These are phyloP conservation scores for Petrolisthes cinctipes DNA, from an alignment of 2,888 invertebrate genomes.

Conservation along the genomic window DNA sequence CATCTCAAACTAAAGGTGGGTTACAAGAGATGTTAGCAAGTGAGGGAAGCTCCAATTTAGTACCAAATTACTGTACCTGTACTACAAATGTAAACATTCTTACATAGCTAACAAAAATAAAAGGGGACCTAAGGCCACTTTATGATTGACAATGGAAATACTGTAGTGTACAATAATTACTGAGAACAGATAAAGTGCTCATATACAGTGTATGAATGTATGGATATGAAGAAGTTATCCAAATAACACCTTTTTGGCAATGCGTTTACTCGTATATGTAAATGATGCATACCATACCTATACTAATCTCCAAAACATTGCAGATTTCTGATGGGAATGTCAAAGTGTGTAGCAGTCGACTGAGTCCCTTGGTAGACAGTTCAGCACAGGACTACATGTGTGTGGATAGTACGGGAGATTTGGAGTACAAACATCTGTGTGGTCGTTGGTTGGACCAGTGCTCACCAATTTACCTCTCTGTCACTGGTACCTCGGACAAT, in stretches of 20 bases:
- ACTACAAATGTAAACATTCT: neutral
- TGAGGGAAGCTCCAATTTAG: no score
- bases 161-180: neutral
- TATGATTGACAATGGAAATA: neutral
- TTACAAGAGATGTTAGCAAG: neutral
- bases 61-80: neutral
- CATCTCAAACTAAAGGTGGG: constrained; percentile 46
- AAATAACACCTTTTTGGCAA: neutral
- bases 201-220: neutral
- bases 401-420: neutral
- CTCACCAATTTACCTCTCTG: constrained; percentile 52
- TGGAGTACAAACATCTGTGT: constrained; percentile 45
- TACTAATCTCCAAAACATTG: neutral
- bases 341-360: constrained; percentile 26
- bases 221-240: neutral
- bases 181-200: neutral
- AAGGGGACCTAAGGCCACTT: neutral
- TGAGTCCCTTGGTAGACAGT: constrained; percentile 20
- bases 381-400: constrained; percentile 17
- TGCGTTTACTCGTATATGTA: neutral
- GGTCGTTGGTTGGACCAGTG: constrained; percentile 40
- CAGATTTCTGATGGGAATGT: constrained; percentile 31
- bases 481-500: constrained; percentile 33
- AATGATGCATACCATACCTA: neutral
- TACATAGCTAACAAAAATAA: neutral